Evolutionary conservation across 2,888 invertebrate genomes (phyloP).

Genomic region (Tiliacea aurago): DNA sequence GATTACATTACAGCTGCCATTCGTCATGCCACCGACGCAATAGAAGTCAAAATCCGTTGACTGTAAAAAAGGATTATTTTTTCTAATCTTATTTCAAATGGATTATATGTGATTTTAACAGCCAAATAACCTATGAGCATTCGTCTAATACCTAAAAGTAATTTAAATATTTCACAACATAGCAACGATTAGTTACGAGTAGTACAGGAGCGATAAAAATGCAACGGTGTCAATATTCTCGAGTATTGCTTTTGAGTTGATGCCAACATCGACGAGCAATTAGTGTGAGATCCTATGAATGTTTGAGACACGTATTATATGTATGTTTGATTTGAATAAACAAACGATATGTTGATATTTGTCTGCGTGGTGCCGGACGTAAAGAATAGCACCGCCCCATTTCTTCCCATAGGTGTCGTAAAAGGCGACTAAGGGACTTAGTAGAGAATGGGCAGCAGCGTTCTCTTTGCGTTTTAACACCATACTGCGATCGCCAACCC

Average conservation of each 20-base stretch:
- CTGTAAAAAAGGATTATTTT: no score
- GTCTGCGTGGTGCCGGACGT: no score
- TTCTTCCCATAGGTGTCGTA: no score
- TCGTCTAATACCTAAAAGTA: conserved; percentile 10
- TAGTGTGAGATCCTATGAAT: conserved; percentile 65
- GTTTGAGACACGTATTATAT: conserved; percentile 51
- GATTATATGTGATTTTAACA: not conserved
- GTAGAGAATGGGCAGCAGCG: no score
- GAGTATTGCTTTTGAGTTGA: conserved; percentile 50
- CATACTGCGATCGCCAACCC: no score
- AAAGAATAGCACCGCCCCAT: no score
- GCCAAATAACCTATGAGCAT: not conserved
- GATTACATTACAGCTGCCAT: no score
- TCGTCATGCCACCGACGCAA: no score
- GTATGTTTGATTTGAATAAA: conserved; percentile 41
- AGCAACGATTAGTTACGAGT: conserved; percentile 22
- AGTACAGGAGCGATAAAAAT: conserved; percentile 30
- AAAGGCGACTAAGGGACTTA: no score
- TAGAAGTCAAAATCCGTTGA: no score
- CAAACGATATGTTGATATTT: conserved; percentile 26
- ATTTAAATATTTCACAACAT: conserved; percentile 27
- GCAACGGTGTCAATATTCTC: conserved; percentile 61
- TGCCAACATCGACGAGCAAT: conserved; percentile 64
- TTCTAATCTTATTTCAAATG: no score
- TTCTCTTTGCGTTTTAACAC: no score